A percentile compares a stretch with the other conserved stretches of the same genome.
phyloP scores from a whole-genome alignment of 2,888 invertebrate genomes.

The Byasa hedistus region DNA sequence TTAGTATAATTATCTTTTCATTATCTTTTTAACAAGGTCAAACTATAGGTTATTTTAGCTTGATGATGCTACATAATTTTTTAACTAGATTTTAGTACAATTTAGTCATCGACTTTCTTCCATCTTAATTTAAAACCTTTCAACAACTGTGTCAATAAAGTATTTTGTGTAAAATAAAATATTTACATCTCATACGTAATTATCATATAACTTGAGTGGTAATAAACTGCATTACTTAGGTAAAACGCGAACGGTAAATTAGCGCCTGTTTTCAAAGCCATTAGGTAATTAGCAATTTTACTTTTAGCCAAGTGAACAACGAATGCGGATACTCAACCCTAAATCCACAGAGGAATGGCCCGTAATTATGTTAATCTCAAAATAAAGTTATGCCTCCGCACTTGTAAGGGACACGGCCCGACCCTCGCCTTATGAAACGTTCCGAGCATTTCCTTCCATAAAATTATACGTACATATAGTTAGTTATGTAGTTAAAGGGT shows the following conservation, averaged over 20 bases:
- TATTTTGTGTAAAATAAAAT: too few relatives aligned
- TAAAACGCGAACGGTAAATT: conserved; percentile 37
- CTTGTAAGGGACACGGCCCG: conserved; percentile 58
- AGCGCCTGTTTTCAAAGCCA: conserved; percentile 54
- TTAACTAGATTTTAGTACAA: too few relatives aligned
- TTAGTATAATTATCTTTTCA: too few relatives aligned
- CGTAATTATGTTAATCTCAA: conserved; percentile 75
- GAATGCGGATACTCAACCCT: conserved; percentile 50
- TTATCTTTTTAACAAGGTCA: too few relatives aligned
- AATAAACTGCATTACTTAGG: conserved; percentile 1
- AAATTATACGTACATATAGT: conserved; percentile 47
- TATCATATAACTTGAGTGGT: background rate
- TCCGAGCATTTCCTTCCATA: conserved; percentile 53
- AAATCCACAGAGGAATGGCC: conserved; percentile 51
- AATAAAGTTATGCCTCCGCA: conserved; percentile 74
- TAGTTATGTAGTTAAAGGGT: conserved; percentile 8
- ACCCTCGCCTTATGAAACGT: conserved; percentile 52
- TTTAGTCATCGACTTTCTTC: too few relatives aligned
- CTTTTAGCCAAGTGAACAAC: conserved; percentile 43
- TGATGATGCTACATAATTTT: too few relatives aligned
- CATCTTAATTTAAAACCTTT: too few relatives aligned
- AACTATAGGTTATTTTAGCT: too few relatives aligned
- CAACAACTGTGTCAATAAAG: too few relatives aligned
- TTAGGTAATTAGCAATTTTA: conserved; percentile 46
- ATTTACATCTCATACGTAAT: background rate